Evolutionary conservation across 2,888 invertebrate genomes (phyloP).

Genomic region (Lagria hirta): DNA sequence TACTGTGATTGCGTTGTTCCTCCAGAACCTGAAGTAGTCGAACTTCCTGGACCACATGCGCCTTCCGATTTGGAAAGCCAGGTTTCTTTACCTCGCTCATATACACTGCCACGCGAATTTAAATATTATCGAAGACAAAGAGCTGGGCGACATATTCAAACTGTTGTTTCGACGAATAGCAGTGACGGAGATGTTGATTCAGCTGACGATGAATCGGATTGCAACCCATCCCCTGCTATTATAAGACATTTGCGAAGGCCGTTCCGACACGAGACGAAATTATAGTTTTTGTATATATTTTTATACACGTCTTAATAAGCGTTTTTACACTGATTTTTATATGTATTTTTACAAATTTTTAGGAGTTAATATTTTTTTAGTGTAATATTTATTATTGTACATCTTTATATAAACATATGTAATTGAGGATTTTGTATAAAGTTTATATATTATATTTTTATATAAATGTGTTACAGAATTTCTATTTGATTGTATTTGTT

Average conservation of each 20-base stretch:
- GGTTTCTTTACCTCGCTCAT: constrained; percentile 80
- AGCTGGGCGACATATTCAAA: constrained; percentile 62
- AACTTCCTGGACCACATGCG: constrained; percentile 44
- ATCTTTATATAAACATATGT: constrained; percentile 18
- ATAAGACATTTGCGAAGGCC: constrained; percentile 52
- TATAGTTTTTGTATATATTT: constrained; percentile 43
- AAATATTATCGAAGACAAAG: constrained; percentile 67
- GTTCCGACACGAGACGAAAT: constrained; percentile 64
- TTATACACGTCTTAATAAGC: too few relatives aligned
- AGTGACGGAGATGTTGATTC: constrained; percentile 82
- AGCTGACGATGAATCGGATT: constrained; percentile 63
- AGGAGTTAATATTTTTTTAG: constrained; percentile 27
- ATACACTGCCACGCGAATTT: constrained; percentile 83
- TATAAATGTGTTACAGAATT: too few relatives aligned
- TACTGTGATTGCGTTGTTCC: constrained; percentile 56
- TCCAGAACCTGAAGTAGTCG: constrained; percentile 44
- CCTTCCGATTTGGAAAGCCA: constrained; percentile 76
- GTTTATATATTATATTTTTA: too few relatives aligned
- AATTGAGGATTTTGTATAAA: not conserved
- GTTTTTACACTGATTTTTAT: constrained; percentile 13
- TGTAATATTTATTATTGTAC: constrained; percentile 28
- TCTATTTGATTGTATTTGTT: too few relatives aligned
- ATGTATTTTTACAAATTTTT: constrained; percentile 12
- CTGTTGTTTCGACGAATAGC: constrained; percentile 80
- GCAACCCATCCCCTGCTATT: constrained; percentile 49